Conservation (phyloP, 2,113 vertebrate genomes). For the Percina caprodes region DNA sequence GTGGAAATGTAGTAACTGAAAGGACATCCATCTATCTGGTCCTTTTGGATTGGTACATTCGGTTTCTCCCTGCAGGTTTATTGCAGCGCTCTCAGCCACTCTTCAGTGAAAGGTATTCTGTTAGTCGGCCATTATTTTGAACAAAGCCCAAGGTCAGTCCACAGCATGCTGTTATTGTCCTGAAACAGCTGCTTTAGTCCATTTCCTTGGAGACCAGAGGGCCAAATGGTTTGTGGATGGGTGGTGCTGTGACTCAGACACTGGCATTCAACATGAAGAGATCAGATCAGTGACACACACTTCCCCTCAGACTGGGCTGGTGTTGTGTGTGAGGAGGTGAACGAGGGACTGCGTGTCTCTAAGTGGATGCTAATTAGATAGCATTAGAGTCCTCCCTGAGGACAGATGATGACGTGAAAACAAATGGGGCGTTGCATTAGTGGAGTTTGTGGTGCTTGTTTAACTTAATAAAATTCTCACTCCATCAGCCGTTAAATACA, state of each 20-base stretch:
- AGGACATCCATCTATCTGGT: not conserved
- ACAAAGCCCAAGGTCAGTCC: conserved; percentile 59
- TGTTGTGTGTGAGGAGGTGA: conserved; percentile 13
- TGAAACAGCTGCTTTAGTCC: conserved; percentile 40
- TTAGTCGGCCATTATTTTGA: conserved; percentile 39
- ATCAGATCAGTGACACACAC: conserved; percentile 34
- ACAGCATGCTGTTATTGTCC: conserved; percentile 44
- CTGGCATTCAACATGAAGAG: conserved; percentile 6
- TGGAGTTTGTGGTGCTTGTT: not conserved
- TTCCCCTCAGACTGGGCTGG: not conserved
- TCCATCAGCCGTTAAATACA: conserved; percentile 6
- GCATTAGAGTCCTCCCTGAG: conserved; percentile 19
- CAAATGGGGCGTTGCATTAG: conserved; percentile 15
- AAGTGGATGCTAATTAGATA: conserved; percentile 40
- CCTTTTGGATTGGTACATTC: too few relatives aligned
- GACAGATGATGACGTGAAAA: conserved; percentile 6
- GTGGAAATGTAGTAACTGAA: not conserved
- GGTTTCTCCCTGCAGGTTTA: conserved; percentile 1
- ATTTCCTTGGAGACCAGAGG: conserved; percentile 41
- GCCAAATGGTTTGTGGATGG: conserved; percentile 39
- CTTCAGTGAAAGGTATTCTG: conserved; percentile 19
- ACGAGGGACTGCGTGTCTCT: not conserved
- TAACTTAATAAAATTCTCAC: conserved; percentile 2
- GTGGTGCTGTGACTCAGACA: conserved; percentile 36
- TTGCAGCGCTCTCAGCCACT: conserved; percentile 10